A percentile compares a stretch with the other conserved stretches of the same genome.
phyloP scores from a whole-genome alignment of 2,113 vertebrate genomes.

The Trogon surrucura region DNA sequence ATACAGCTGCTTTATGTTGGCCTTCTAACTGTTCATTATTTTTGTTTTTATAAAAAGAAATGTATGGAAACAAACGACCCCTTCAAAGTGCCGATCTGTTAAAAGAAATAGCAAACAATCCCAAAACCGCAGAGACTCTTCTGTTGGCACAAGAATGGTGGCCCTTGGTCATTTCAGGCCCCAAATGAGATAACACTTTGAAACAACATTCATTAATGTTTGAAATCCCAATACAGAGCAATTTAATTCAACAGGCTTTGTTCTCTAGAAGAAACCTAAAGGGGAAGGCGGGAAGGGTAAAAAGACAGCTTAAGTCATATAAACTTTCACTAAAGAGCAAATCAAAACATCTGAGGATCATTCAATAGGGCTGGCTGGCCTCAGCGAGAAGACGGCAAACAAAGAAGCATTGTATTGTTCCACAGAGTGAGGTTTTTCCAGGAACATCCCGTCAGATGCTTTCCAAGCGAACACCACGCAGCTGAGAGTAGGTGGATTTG shows the following conservation, averaged over 20 bases:
- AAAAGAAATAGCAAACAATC: constrained; percentile 61
- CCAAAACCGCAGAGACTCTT: constrained; percentile 50
- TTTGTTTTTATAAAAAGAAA: constrained; percentile 53
- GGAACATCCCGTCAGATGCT: constrained; percentile 56
- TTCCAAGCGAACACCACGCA: constrained; percentile 58
- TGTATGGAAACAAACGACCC: constrained; percentile 42
- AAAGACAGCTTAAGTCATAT: constrained; percentile 62
- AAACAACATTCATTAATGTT: constrained; percentile 66
- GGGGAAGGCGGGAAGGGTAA: constrained; percentile 19
- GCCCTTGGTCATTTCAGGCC: constrained; percentile 12
- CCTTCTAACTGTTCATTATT: constrained; percentile 46
- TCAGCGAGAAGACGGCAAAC: constrained; percentile 48
- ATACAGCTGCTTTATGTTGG: constrained; percentile 46
- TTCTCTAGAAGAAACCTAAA: constrained; percentile 60
- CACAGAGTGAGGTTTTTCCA: constrained; percentile 18
- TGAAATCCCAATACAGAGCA: constrained; percentile 60
- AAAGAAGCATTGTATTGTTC: constrained; percentile 69
- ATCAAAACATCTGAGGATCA: constrained; percentile 70
- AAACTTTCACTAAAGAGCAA: constrained; percentile 66
- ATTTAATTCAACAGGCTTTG: constrained; percentile 67
- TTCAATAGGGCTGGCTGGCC: constrained; percentile 43
- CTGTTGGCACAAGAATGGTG: constrained; percentile 28
- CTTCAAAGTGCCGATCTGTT: constrained; percentile 43
- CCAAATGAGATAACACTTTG: constrained; percentile 65
- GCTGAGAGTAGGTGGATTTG: constrained; percentile 60